Evolutionary conservation across 1,140 invertebrate species (phyloP), one percentile per base, ranked within the genome.

Genomic region (Patella vulgata): DNA sequence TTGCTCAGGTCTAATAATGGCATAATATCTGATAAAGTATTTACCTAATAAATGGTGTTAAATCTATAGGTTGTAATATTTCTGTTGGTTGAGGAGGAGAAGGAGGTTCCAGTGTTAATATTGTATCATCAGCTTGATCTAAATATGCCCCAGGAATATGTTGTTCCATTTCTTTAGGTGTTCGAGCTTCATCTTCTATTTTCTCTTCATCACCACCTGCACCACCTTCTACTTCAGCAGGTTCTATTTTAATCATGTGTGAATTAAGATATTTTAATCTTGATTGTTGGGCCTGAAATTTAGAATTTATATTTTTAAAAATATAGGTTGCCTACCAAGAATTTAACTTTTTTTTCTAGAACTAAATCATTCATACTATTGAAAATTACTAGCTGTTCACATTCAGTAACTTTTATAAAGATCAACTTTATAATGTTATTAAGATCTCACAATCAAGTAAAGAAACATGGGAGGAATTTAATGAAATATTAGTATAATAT

Each of bases 11-110:
- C n/a, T n/a, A n/a, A n/a, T n/a, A n/a, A n/a, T n/a, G n/a, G n/a
- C n/a, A n/a, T n/a, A n/a, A n/a, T n/a, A n/a, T n/a, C n/a, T n/a
- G n/a, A n/a, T n/a, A n/a, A n/a, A n/a, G n/a, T n/a, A n/a, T n/a
- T n/a, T 53, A 83, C 82, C 65, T 78, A 9, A 82, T 33, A 64
- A 82, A 84, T 36, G 80, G 81, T 42, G 77, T 76, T 9, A 77
- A 21, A 59, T 84, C 82, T 17, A 84, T 36, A 6, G 78, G 77
- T 54, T 76, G 74, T 33, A 84, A 68, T 28, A 79, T 70, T 56
- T 82, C 78, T 58, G 78, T 80, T 0, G 78, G 70, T 51, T 70
- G 60, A 11, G 77, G 76, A 36, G 75, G 66, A 23, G 65, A 67
- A 3, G 82, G 81, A 27, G 81, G 79, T 53, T 80, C 78, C 46